Conservation (phyloP, 2,797 vertebrate species). For the Nannoperca australis region DNA sequence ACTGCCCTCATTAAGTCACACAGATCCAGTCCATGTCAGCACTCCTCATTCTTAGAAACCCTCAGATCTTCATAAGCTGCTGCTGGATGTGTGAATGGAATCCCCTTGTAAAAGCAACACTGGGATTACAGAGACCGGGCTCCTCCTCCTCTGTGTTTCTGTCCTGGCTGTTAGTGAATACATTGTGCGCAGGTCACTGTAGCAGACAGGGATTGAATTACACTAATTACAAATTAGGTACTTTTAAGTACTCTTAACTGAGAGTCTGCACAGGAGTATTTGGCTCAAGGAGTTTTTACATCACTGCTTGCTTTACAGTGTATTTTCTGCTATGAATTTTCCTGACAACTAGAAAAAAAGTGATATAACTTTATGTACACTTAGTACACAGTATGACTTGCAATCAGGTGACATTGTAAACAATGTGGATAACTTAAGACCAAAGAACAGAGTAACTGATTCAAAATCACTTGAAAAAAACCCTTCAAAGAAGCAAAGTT, state of each 20-base stretch:
- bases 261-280: background rate
- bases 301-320: background rate
- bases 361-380: background rate
- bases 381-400: background rate
- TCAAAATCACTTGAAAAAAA: background rate
- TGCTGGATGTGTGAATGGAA: conserved; percentile 65
- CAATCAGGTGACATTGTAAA: background rate
- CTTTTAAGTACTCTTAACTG: background rate
- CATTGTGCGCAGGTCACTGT: conserved; percentile 28
- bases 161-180: conserved; percentile 25
- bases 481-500: background rate
- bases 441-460: background rate
- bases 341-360: background rate
- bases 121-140: conserved; percentile 53
- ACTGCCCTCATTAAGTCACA: conserved; percentile 12
- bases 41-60: conserved; percentile 53
- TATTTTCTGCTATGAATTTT: background rate
- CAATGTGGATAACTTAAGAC: background rate
- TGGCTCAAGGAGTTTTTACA: background rate
- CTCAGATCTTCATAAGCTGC: conserved; percentile 54
- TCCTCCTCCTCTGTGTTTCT: conserved; percentile 22
- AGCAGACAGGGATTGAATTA: conserved; percentile 18
- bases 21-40: conserved; percentile 26
- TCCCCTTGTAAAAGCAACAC: conserved; percentile 50
- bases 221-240: background rate